Conservation (phyloP, 2,888 invertebrate genomes). For the Dryobotodes eremita region DNA sequence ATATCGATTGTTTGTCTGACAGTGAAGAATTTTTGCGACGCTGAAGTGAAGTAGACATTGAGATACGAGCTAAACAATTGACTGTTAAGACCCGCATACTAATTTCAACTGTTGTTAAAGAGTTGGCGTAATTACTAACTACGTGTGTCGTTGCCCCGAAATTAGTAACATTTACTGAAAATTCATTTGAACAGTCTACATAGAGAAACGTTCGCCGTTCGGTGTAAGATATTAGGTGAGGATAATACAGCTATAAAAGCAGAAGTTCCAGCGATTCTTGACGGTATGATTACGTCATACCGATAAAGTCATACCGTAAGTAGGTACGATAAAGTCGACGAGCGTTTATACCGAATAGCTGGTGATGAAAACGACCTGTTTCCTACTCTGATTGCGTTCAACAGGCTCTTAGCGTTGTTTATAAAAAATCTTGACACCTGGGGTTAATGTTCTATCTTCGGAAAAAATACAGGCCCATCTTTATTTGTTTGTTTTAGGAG, state of each 20-base stretch:
- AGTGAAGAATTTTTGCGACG: conserved; percentile 39
- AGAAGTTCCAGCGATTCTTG: conserved; percentile 52
- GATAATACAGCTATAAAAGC: conserved; percentile 67
- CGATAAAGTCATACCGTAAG: conserved; percentile 10
- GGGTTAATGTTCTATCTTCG: conserved; percentile 7
- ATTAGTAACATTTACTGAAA: conserved; percentile 16
- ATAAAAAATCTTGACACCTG: conserved; percentile 21
- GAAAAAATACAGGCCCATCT: not conserved
- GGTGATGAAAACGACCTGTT: conserved; percentile 26
- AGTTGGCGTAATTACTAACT: conserved; percentile 17
- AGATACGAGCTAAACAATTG: conserved; percentile 38
- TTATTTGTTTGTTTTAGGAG: conserved; percentile 8
- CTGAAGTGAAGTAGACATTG: conserved; percentile 11
- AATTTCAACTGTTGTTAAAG: conserved; percentile 34
- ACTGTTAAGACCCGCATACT: conserved; percentile 41
- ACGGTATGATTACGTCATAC: conserved; percentile 65
- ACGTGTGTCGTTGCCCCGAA: conserved; percentile 18
- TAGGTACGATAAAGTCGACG: conserved; percentile 53
- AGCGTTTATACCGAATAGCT: conserved; percentile 50
- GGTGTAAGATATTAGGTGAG: conserved; percentile 41
- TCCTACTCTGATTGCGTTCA: conserved; percentile 9
- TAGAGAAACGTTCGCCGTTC: conserved; percentile 15
- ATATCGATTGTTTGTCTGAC: conserved; percentile 34
- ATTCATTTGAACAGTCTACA: conserved; percentile 16
- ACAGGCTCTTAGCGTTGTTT: conserved; percentile 29